Conservation (phyloP, 1,140 invertebrate genomes). For the Drosophila takahashii region DNA sequence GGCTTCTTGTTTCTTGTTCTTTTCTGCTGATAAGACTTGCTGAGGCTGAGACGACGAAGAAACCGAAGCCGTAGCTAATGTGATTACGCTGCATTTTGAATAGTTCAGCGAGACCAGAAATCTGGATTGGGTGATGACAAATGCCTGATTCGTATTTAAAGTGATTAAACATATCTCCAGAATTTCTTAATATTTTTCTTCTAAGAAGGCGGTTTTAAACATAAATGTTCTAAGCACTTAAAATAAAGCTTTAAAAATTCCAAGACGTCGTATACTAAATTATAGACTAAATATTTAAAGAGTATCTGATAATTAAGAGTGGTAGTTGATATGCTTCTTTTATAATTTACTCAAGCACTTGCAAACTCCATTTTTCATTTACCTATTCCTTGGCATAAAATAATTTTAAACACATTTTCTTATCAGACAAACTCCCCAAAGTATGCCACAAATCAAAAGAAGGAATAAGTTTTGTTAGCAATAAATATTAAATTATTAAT, state of each 20-base stretch:
- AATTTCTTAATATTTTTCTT: not conserved
- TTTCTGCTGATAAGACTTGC: slow-evolving; percentile 19
- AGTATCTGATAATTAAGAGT: too few species aligned
- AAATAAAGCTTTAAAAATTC: too few species aligned
- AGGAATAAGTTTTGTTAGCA: not conserved
- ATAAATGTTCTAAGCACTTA: too few species aligned
- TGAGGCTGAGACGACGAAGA: slow-evolving; percentile 6
- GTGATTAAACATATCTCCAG: not conserved
- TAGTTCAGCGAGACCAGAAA: not conserved
- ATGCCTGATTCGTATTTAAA: not conserved
- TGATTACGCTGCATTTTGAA: slow-evolving; percentile 20
- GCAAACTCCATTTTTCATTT: not conserved
- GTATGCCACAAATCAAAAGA: slow-evolving; percentile 14
- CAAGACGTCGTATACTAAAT: too few species aligned
- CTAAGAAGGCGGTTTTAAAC: not conserved
- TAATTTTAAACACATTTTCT: slow-evolving; percentile 10
- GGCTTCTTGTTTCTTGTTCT: slow-evolving; percentile 18
- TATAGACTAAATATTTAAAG: too few species aligned
- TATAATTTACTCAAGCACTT: too few species aligned
- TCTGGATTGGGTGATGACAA: not conserved
- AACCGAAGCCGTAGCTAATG: not conserved
- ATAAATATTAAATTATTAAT: not conserved
- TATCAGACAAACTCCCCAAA: slow-evolving; percentile 2
- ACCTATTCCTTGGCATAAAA: not conserved
- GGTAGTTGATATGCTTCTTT: too few species aligned